phyloP scores from a whole-genome alignment of 1,140 invertebrate species.

The Sycophaga agraensis region DNA sequence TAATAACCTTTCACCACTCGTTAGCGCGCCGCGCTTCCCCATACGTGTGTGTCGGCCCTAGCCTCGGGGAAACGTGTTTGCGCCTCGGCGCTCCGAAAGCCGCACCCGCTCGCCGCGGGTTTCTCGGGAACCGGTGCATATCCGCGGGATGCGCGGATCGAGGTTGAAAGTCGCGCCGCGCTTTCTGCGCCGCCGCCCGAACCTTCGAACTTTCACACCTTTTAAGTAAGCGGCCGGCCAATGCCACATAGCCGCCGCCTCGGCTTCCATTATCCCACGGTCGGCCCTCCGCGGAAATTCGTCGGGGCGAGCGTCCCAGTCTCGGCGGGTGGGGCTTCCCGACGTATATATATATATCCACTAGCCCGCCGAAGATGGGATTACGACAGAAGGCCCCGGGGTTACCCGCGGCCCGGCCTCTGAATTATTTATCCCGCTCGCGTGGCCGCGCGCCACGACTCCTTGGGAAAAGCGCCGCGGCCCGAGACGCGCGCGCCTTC shows the following conservation, averaged over 20 bases:
- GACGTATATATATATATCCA: no score
- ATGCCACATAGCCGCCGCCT: neutral
- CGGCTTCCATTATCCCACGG: neutral
- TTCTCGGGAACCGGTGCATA: constrained; percentile 1
- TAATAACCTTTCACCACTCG: constrained; percentile 23
- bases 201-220: constrained; percentile 30
- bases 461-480: no score
- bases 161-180: constrained; percentile 11
- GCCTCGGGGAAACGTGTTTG: no score
- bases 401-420: no score
- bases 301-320: no score
- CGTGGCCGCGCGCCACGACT: no score
- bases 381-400: no score
- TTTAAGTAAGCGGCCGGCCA: constrained; percentile 16
- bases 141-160: neutral
- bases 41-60: neutral
- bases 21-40: neutral
- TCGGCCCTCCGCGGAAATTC: no score
- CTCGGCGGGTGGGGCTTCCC: no score
- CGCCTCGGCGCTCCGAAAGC: neutral
- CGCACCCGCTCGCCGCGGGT: neutral
- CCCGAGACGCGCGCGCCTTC: no score
- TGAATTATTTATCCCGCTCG: no score
- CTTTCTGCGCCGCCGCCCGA: neutral
- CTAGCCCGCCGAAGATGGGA: no score